Conservation (phyloP, 2,113 vertebrate species). For the Machaerirhynchus nigripectus region DNA sequence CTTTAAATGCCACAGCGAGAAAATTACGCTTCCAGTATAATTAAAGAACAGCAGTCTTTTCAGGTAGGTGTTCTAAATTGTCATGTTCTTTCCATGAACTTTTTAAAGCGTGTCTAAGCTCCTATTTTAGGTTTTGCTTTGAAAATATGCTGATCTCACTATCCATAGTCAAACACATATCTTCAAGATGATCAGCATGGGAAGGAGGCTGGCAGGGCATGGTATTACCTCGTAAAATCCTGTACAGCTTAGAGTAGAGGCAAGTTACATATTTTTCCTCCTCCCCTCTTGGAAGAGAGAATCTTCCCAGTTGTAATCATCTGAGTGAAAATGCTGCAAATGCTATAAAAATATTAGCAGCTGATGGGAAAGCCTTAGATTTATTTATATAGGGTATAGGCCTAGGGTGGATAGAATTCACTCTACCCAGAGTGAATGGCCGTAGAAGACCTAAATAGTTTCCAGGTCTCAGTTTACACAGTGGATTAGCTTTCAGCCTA, state of each 20-base stretch:
- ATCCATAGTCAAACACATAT: background rate
- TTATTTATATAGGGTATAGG: background rate
- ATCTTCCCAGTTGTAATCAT: background rate
- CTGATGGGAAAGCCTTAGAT: background rate
- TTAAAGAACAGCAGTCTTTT: background rate
- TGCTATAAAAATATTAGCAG: background rate
- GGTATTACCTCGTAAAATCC: background rate
- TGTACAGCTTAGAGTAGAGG: background rate
- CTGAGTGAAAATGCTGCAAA: background rate
- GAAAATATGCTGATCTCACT: background rate
- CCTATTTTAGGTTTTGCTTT: background rate
- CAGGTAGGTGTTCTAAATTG: background rate
- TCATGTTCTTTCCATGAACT: background rate
- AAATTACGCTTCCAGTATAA: background rate
- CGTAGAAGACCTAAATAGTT: background rate
- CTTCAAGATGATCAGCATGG: background rate
- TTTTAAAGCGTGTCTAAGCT: background rate
- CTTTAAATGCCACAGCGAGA: background rate
- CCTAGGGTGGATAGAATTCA: background rate
- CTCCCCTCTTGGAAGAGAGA: background rate
- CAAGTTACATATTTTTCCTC: background rate
- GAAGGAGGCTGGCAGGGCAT: background rate
- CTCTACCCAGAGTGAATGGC: background rate
- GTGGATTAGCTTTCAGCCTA: background rate
- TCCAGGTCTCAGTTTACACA: background rate